Percentiles rank a stretch among this genome's conserved stretches.
Evolutionary conservation across 2,888 invertebrate genomes (phyloP).

Genomic region (Scaptomyza reducta): DNA sequence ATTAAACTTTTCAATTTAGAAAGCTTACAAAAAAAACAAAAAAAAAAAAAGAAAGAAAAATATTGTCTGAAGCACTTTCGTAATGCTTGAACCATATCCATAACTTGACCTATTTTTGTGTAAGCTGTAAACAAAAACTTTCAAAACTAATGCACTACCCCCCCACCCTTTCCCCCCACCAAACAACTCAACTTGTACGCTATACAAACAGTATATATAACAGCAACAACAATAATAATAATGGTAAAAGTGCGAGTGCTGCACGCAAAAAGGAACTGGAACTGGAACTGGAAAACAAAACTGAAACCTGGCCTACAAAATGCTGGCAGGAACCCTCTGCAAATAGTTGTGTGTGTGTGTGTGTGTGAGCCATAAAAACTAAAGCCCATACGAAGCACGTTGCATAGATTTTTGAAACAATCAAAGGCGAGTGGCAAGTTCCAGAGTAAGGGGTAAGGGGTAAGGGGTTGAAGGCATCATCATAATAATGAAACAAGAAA

Average conservation of each 20-base stretch:
- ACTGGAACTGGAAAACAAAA: constrained; percentile 16
- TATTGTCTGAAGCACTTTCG: constrained; percentile 1
- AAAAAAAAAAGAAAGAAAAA: constrained; percentile 1
- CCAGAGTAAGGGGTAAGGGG: not conserved
- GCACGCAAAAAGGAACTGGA: constrained; percentile 17
- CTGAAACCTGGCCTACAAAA: constrained; percentile 21
- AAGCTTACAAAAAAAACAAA: not conserved
- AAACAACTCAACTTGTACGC: not conserved
- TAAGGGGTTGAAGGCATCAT: constrained; percentile 1
- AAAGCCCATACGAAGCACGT: constrained; percentile 29
- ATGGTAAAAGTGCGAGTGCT: constrained; percentile 42
- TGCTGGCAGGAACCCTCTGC: not conserved
- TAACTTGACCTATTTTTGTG: constrained; percentile 26
- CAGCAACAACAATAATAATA: constrained; percentile 19
- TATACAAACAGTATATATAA: not conserved
- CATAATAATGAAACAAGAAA: constrained; percentile 19
- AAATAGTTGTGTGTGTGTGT: not conserved
- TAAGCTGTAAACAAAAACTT: constrained; percentile 30
- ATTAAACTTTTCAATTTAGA: not conserved
- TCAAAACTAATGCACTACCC: constrained; percentile 40
- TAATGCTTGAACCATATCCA: not conserved
- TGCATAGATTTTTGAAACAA: constrained; percentile 41
- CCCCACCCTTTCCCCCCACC: not conserved
- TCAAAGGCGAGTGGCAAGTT: not conserved
- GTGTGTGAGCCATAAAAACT: not conserved